phyloP scores from a whole-genome alignment of 2,888 invertebrate genomes.

The Leistus spinibarbis region DNA sequence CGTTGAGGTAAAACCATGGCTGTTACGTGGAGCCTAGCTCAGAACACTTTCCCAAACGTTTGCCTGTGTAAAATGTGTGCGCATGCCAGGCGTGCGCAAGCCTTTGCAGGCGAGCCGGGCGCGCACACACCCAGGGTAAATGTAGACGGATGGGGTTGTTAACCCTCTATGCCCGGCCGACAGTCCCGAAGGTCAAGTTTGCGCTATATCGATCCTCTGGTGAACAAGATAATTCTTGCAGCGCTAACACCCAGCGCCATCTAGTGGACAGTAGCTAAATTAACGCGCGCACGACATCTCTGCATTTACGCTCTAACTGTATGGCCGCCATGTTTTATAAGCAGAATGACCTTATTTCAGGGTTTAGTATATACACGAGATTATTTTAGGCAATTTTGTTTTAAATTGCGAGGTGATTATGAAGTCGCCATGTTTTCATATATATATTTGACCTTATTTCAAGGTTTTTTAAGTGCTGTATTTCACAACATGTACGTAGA shows the following conservation, averaged over 20 bases:
- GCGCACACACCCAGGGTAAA: neutral
- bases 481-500: neutral
- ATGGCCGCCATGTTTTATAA: neutral
- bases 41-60: constrained; percentile 24
- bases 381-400: neutral
- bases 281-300: neutral
- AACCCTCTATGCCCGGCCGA: constrained; percentile 25
- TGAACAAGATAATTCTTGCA: neutral
- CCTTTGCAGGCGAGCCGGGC: neutral
- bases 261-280: constrained; percentile 25
- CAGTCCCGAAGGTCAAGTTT: constrained; percentile 55
- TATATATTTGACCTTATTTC: too few species aligned
- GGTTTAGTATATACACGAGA: neutral
- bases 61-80: neutral
- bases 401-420: neutral
- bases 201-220: constrained; percentile 51
- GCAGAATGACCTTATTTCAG: neutral
- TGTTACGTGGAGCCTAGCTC: constrained; percentile 13
- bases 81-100: constrained; percentile 5
- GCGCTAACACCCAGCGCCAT: constrained; percentile 1
- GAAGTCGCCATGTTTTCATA: too few species aligned
- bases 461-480: too few species aligned
- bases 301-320: neutral
- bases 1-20: constrained; percentile 28
- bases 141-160: constrained; percentile 23